Percentiles rank a stretch among this genome's conserved stretches.
phyloP scores from a whole-genome alignment of 2,113 vertebrate genomes.

The Scopus umbretta region DNA sequence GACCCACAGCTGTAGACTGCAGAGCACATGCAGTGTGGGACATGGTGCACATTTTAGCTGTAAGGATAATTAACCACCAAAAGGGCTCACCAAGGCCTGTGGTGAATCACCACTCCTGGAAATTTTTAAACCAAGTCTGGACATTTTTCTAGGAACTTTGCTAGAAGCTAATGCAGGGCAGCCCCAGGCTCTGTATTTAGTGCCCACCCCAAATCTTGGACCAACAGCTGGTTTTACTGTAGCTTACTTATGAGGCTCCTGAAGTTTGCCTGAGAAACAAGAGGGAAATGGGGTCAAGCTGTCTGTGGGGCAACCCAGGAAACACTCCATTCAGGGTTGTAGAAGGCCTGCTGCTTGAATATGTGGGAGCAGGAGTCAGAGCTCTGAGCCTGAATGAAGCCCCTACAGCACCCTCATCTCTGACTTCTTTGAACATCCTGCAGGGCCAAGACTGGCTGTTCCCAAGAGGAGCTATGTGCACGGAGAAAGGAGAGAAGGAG shows the following conservation, averaged over 20 bases:
- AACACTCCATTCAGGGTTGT: not conserved
- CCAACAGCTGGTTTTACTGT: not conserved
- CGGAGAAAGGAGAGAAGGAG: not conserved
- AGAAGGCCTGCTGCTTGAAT: not conserved
- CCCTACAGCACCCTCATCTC: not conserved
- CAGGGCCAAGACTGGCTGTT: not conserved
- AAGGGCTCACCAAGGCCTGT: not conserved
- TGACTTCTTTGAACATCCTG: not conserved
- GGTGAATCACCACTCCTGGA: not conserved
- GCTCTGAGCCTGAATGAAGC: not conserved
- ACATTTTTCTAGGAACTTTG: constrained; percentile 1
- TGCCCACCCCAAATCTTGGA: not conserved
- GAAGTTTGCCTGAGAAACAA: not conserved
- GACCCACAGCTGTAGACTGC: not conserved
- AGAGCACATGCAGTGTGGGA: not conserved
- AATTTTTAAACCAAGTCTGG: not conserved
- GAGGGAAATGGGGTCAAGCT: not conserved
- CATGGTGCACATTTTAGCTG: not conserved
- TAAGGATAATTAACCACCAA: not conserved
- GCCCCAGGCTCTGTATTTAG: not conserved
- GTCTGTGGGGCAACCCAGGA: not conserved
- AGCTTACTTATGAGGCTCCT: not conserved
- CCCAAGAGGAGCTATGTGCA: not conserved
- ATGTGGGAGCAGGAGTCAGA: not conserved
- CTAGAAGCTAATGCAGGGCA: not conserved